Percentiles rank a stretch among this genome's conserved stretches.
Evolutionary conservation across 2,113 vertebrate genomes (phyloP).

Genomic region (Tragelaphus imberbis): DNA sequence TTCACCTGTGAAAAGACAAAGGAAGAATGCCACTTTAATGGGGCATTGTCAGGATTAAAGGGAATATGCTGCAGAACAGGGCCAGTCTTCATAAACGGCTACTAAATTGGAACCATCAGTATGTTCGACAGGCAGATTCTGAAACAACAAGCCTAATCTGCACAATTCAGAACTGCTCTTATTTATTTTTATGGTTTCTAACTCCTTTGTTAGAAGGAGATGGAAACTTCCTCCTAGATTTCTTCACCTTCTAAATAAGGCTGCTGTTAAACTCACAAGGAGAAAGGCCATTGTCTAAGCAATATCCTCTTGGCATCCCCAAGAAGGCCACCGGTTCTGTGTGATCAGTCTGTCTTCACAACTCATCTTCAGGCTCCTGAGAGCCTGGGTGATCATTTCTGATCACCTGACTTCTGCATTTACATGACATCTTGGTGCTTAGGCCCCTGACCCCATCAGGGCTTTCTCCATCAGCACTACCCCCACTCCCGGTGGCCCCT

Average conservation of each 20-base stretch:
- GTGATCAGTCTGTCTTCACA: not conserved
- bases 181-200: not conserved
- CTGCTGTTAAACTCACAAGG: not conserved
- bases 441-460: not conserved
- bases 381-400: not conserved
- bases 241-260: conserved; percentile 14
- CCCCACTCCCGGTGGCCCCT: not conserved
- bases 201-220: not conserved
- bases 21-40: accelerated
- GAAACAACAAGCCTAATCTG: not conserved
- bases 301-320: not conserved
- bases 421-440: not conserved
- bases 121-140: too few relatives aligned
- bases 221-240: not conserved
- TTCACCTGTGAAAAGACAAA: not conserved
- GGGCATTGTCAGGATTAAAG: not conserved
- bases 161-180: not conserved
- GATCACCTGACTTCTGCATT: not conserved
- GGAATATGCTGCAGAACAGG: not conserved
- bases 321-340: not conserved
- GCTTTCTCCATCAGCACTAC: not conserved
- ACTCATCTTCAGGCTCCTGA: not conserved
- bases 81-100: not conserved
- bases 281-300: conserved; percentile 17
- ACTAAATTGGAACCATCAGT: not conserved